Base-by-base conservation (phyloP, 2,113 vertebrate species). In the Balaeniceps rex region DNA sequence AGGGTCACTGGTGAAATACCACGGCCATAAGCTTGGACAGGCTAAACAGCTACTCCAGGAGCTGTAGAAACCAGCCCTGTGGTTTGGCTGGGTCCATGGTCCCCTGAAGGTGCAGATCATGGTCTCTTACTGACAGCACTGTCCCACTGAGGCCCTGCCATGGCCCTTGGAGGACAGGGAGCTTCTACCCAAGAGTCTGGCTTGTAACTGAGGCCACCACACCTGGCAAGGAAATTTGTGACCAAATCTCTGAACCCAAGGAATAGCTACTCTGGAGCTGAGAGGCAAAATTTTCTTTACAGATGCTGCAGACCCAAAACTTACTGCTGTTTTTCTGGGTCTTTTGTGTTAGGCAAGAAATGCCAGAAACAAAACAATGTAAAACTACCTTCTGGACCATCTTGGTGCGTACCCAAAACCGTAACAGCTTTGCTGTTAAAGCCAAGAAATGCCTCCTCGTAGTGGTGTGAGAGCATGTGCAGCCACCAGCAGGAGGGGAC, bases 11-110 rank as follows among this genome's bases (percentile, higher is more conserved):
- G 5, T 60, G 47, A 82, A 89, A 61, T 13, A 5, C 10, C 34
- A 44, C 64, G 12, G 16, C 18, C 19, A 10, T 25, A 47, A 86
- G 5, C 11, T 63, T 19, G 61, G 15, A 4, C 11, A 2, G 5
- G 12, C 16, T 87, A 29, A 55, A 57, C 7, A 70, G 40, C 18
- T 28, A 57, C 34, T 5, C 7, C 7, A 82, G 44, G n/a, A 83
- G 33, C 40, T 31, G 9, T 8, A 83, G 40, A 89, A 83, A 38
- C 23, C 10, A 86, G 55, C 8, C 14, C 8, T 19, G 6, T 8
- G 17, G 2, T 0, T 10, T 60, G 63, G 12, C 13, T 1, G 0
- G 3, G 14, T 34, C 18, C 47, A 13, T 28, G 14, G 14, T 18
- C 1, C 14, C 11, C 11, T 36, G 29, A 60, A 5, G 1, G 25